A percentile compares a stretch with the other conserved stretches of the same genome.
These are phyloP conservation scores for Limnothrissa miodon DNA, from an alignment of 2,113 vertebrate genomes.

Conservation along the genomic window DNA sequence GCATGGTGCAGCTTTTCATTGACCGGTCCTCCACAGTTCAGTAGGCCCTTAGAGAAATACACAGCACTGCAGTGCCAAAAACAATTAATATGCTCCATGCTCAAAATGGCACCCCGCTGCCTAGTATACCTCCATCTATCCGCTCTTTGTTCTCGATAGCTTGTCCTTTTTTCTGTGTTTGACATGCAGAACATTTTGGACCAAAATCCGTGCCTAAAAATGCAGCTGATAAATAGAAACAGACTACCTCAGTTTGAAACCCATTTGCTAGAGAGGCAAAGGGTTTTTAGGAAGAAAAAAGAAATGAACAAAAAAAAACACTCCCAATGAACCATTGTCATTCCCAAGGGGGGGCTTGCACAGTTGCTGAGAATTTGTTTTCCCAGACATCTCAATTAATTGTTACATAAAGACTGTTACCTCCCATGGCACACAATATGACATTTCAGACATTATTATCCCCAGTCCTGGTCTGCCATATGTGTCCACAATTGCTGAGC, in stretches of 20 bases:
- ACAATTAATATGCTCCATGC: constrained; percentile 23
- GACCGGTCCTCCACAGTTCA: not conserved
- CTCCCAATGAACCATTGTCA: not conserved
- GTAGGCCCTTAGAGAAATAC: not conserved
- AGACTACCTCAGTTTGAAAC: constrained; percentile 18
- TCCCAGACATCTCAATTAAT: constrained; percentile 10
- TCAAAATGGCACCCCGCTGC: constrained; percentile 33
- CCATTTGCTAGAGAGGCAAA: not conserved
- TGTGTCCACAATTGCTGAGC: not conserved
- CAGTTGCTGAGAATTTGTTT: not conserved
- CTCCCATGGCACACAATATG: not conserved
- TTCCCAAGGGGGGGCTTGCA: not conserved
- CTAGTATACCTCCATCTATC: constrained; percentile 10
- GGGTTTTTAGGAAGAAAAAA: not conserved
- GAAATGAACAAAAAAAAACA: not conserved
- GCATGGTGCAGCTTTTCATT: not conserved
- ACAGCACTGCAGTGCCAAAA: not conserved
- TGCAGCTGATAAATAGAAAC: constrained; percentile 24
- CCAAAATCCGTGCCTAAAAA: constrained; percentile 49
- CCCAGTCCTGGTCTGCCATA: not conserved
- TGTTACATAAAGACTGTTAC: not conserved
- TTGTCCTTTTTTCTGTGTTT: constrained; percentile 43
- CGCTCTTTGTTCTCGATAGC: constrained; percentile 21
- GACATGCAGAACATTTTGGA: constrained; percentile 47
- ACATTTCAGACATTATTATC: not conserved